Evolutionary conservation across 2,113 vertebrate species (phyloP).

Genomic region (Noctilio leporinus): DNA sequence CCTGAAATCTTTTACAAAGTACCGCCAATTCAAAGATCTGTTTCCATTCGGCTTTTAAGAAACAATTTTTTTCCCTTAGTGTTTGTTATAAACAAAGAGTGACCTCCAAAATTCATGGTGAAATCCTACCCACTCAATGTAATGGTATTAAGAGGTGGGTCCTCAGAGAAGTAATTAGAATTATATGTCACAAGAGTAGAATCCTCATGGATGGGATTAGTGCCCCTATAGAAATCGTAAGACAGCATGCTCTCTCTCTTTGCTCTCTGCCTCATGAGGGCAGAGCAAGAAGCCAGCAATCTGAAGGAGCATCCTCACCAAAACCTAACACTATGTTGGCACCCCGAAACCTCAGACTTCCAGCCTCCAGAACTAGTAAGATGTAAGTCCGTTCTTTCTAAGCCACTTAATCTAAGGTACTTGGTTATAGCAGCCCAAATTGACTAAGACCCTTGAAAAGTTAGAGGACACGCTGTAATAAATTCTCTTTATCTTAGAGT

Average conservation of each 20-base stretch:
- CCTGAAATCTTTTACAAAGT: neutral
- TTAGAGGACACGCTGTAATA: neutral
- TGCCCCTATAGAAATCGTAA: neutral
- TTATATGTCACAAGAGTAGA: neutral
- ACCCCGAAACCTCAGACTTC: neutral
- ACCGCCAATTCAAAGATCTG: neutral
- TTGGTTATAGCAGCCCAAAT: neutral
- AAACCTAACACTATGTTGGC: neutral
- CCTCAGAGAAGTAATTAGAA: neutral
- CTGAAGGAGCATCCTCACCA: neutral
- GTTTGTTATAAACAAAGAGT: neutral
- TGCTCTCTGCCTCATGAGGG: neutral
- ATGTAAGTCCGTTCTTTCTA: neutral
- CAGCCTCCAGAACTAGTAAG: neutral
- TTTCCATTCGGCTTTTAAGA: neutral
- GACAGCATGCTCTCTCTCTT: neutral
- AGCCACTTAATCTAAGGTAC: neutral
- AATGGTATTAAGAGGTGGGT: neutral
- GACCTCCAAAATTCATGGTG: neutral
- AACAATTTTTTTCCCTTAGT: neutral
- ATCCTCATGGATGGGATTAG: neutral
- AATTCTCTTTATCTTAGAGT: neutral
- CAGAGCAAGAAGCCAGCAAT: neutral
- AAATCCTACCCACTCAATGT: neutral
- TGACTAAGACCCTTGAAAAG: neutral